Evolutionary conservation across 2,888 invertebrate species (phyloP), one percentile per base, ranked within the genome.

Genomic region (Drosophila ustulata): DNA sequence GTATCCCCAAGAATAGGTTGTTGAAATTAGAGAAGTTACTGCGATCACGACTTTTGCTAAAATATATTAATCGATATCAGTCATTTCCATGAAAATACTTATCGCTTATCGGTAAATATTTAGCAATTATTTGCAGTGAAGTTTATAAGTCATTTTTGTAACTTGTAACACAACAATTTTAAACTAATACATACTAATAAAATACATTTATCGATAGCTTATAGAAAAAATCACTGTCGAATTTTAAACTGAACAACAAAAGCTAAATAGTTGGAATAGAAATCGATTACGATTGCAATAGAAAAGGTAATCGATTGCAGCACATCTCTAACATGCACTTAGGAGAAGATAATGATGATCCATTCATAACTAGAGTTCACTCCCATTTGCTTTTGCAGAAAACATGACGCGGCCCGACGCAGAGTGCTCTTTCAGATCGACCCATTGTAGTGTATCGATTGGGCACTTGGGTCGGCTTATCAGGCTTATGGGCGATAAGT

Each of bases 401-500:
- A 37, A 37, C 34, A 55, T 11, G 52, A 37, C 30, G 49, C 37
- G n/a, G 37, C 37, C 37, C n/a, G n/a, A 4, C 11, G 5, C 34
- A 11, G 34, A 34, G 34, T 34, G 32, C 47, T 28, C 7, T 30
- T 50, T 28, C 32, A 55, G 56, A 56, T 63, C 41, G 18, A 66
- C 11, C 37, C 49, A 57, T 63, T 65, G 59, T 71, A 66, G 61
- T 73, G 58, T 49, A 63, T 83, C 57, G 61, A 75, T 78, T 66
- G 51, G 53, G 46, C 64, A 87, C 83, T 84, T 73, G 43, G 45
- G 23, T 39, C 32, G 66, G 85, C 83, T 84, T 87, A 84, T 84
- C 83, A 71, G 78, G 80, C 72, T 78, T 86, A 71, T n/a, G 56
- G 50, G 45, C 58, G 76, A 88, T 85, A 84, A 84, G 86, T 80